phyloP scores from a whole-genome alignment of 2,888 invertebrate genomes.

The Scaptomyza reducta region DNA sequence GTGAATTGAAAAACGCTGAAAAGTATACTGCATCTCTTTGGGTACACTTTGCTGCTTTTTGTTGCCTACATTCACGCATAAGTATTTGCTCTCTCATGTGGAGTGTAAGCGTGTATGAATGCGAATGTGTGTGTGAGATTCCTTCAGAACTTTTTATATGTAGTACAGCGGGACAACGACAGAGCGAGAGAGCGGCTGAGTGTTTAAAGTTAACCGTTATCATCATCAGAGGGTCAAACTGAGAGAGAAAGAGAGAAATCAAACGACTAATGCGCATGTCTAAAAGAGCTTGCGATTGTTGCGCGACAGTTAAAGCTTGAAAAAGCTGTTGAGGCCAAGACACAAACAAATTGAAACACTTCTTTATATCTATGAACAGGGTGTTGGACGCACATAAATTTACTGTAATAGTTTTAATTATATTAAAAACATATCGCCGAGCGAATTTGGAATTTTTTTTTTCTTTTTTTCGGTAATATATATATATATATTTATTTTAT shows the following conservation, averaged over 20 bases:
- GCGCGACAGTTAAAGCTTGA: slow-evolving; percentile 18
- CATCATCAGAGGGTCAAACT: slow-evolving; percentile 13
- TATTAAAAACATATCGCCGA: too few species aligned
- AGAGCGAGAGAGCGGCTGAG: neutral
- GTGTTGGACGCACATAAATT: neutral
- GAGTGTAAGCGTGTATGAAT: slow-evolving; percentile 12
- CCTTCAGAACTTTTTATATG: slow-evolving; percentile 51
- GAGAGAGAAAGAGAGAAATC: slow-evolving; percentile 6
- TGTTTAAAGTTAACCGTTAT: slow-evolving; percentile 29
- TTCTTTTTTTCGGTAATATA: too few species aligned
- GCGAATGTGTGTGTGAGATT: slow-evolving; percentile 15
- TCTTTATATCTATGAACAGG: neutral
- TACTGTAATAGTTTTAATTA: too few species aligned
- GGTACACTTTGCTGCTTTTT: slow-evolving; percentile 24
- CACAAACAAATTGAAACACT: neutral
- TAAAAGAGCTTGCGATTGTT: slow-evolving; percentile 17
- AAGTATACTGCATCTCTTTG: slow-evolving; percentile 57
- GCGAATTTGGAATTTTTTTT: too few species aligned
- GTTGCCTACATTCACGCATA: slow-evolving; percentile 12
- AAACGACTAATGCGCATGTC: slow-evolving; percentile 34
- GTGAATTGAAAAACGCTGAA: slow-evolving; percentile 51
- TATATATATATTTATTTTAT: too few species aligned
- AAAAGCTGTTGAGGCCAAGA: neutral
- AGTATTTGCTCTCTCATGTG: slow-evolving; percentile 13
- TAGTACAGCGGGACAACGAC: slow-evolving; percentile 25